Base-by-base conservation (phyloP, 1,140 invertebrate species). In the Caenorhabditis briggsae region DNA sequence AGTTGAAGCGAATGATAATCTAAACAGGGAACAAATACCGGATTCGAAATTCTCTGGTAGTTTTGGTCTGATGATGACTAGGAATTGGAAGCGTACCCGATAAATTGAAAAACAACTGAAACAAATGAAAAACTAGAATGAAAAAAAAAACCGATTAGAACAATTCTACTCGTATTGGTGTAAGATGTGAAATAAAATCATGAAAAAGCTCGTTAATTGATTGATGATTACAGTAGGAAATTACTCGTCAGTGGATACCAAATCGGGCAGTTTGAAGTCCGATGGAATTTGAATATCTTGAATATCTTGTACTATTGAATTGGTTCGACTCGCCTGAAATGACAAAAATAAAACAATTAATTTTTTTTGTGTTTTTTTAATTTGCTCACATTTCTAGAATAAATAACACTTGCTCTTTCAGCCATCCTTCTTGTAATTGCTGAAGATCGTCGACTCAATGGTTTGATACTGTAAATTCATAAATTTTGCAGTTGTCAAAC, bases 271-370 rank as follows among this genome's bases (percentile, higher is more conserved):
- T 78, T 78, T 78, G n/a, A 78, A 23, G 70, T 78, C 70, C 70
- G 70, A 78, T 78, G 70, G 70, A 78, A 78, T 78, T 78, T 78
- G 70, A 78, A 78, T 78, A 78, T 78, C 70, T 78, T 78, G 70
- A 53, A 78, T 78, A 78, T 78, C 70, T 78, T 78, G 70, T 23
- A 78, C 70, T 78, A 78, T 78, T 78, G 70, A 78, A 78, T 78
- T 78, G 7, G 70, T 78, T 18, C 70, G 70, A 78, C 70, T 78
- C n/a, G 70, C 70, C 70, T 78, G 70, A 78, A 78, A 50, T 16
- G 5, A n/a, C 14, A 46, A 18, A 11, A 46, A 46, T 46, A 5
- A 8, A 7, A 1, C 1, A 8, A 14, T 48, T 14, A 18, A 46
- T 70, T 48, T 46, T 70, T 48, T 46, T 41, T 70, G 18, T 70